Percentiles rank a stretch among this genome's conserved stretches.
Conservation (phyloP, 2,113 vertebrate species). For the Lepus timidus region DNA sequence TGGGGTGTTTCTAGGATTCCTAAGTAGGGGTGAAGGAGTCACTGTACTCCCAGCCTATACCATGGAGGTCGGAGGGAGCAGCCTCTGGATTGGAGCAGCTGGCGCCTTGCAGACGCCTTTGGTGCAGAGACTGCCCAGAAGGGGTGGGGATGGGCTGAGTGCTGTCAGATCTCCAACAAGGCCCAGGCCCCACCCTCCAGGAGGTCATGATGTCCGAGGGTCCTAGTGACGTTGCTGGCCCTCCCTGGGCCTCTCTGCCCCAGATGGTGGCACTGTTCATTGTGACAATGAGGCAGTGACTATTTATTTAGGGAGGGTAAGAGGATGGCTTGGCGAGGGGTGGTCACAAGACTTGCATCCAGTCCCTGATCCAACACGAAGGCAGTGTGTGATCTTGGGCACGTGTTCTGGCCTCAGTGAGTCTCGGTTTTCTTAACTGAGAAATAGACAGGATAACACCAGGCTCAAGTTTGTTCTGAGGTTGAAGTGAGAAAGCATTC, state of each 20-base stretch:
- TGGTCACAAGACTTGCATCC: neutral
- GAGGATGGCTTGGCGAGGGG: neutral
- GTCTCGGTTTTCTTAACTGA: neutral
- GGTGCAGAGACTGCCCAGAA: fast-evolving
- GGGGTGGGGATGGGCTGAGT: no score
- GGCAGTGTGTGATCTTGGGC: neutral
- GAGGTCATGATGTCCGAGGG: neutral
- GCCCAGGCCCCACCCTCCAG: neutral
- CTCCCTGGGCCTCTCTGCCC: neutral
- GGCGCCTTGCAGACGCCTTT: neutral
- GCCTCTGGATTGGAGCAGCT: neutral
- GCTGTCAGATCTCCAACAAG: neutral
- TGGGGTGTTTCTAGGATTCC: neutral
- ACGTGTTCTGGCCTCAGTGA: neutral
- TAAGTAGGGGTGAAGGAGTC: neutral
- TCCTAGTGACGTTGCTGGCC: no score
- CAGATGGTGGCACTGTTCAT: neutral
- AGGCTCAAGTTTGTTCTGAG: neutral
- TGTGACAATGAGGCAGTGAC: neutral
- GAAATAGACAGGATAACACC: neutral
- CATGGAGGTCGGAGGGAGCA: neutral
- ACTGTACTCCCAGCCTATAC: no score
- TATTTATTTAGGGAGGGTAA: neutral
- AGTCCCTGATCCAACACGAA: neutral
- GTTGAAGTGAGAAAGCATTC: neutral